Conservation (phyloP, 2,888 invertebrate genomes). For the Nymphalis c-album region DNA sequence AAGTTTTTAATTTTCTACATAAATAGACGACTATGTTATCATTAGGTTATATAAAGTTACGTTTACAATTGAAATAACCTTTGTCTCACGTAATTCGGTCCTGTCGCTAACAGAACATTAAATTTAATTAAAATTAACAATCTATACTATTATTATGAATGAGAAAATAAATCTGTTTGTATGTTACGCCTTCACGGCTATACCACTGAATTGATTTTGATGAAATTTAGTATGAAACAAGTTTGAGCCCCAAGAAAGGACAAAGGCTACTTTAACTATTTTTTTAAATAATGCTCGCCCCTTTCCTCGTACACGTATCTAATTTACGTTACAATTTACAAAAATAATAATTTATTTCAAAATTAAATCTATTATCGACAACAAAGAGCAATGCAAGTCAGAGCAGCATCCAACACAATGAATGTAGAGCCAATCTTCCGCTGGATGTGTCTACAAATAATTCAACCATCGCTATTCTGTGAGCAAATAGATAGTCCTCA, state of each 20-base stretch:
- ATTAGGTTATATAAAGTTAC: background rate
- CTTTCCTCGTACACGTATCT: too few relatives aligned
- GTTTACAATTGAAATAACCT: background rate
- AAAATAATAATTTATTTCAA: background rate
- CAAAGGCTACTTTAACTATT: too few relatives aligned
- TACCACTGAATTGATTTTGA: too few relatives aligned
- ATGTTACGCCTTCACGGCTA: too few relatives aligned
- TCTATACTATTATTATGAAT: too few relatives aligned
- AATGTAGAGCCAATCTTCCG: slow-evolving; percentile 39
- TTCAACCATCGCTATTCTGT: slow-evolving; percentile 73
- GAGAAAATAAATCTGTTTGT: too few relatives aligned
- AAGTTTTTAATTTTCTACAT: background rate
- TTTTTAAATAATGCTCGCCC: too few relatives aligned
- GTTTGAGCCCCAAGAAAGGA: too few relatives aligned
- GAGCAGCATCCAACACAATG: slow-evolving; percentile 27
- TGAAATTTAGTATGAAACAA: too few relatives aligned
- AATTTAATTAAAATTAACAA: background rate
- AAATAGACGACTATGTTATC: background rate
- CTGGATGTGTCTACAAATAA: slow-evolving; percentile 61
- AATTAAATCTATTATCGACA: slow-evolving; percentile 7
- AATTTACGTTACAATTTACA: too few relatives aligned
- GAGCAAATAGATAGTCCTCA: slow-evolving; percentile 78
- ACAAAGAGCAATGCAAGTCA: slow-evolving; percentile 30
- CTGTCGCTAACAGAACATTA: background rate
- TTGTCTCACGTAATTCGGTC: background rate